These are phyloP conservation scores for Lacanobia oleracea DNA, from an alignment of 2,888 invertebrate genomes.

Conservation along the genomic window DNA sequence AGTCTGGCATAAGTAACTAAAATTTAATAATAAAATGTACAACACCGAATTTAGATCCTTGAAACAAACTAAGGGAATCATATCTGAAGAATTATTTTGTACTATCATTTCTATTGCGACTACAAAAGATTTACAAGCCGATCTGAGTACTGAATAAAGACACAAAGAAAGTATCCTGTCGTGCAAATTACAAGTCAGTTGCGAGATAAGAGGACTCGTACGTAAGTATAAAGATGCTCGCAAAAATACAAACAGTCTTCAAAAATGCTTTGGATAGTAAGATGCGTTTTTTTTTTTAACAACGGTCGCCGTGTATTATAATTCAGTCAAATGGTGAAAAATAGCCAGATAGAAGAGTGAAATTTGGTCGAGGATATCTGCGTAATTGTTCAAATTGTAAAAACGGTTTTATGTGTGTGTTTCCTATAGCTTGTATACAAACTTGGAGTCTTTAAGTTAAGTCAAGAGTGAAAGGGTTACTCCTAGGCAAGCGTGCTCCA, in stretches of 20 bases:
- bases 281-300: background rate
- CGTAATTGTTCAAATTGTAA: too few species aligned
- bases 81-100: constrained; percentile 31
- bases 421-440: too few species aligned
- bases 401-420: too few species aligned
- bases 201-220: constrained; percentile 20
- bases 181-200: constrained; percentile 45
- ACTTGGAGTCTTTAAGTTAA: too few species aligned
- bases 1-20: constrained; percentile 13
- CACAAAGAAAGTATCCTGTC: constrained; percentile 44
- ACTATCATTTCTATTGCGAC: constrained; percentile 31
- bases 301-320: background rate
- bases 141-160: constrained; percentile 41
- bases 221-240: constrained; percentile 6
- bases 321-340: background rate
- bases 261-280: background rate
- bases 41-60: constrained; percentile 1
- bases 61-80: constrained; percentile 13
- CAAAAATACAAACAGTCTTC: constrained; percentile 13
- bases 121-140: constrained; percentile 47
- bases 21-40: constrained; percentile 28
- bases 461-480: too few species aligned
- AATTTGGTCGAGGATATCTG: too few species aligned
- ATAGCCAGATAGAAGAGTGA: too few species aligned
- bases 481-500: too few species aligned